A percentile compares a stretch with the other conserved stretches of the same genome.
These are phyloP conservation scores for Oxyura jamaicensis DNA, from an alignment of 2,113 vertebrate genomes.

Conservation along the genomic window DNA sequence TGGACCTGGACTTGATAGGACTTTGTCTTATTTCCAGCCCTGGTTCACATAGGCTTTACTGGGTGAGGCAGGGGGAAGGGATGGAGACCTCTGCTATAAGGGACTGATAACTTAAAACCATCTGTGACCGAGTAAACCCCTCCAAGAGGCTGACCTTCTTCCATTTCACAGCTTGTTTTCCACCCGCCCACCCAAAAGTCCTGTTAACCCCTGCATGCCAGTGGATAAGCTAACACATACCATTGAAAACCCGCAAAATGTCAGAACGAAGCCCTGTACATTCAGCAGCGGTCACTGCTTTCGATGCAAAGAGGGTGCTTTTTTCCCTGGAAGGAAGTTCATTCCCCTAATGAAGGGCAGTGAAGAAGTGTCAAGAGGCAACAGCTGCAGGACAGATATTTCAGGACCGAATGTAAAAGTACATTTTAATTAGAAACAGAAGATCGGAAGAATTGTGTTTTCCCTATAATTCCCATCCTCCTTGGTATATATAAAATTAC, in stretches of 20 bases:
- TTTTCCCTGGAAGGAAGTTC: background rate
- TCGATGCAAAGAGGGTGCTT: rapidly evolving
- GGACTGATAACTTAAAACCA: slow-evolving; percentile 19
- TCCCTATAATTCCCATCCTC: background rate
- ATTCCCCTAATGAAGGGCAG: background rate
- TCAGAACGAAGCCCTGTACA: rapidly evolving
- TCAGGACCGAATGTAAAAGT: background rate
- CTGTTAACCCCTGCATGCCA: slow-evolving; percentile 50
- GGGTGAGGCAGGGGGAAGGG: background rate
- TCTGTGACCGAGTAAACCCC: slow-evolving; percentile 26
- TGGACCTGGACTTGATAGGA: rapidly evolving
- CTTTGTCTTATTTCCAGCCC: background rate
- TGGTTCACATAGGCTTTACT: background rate
- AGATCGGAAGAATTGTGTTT: background rate
- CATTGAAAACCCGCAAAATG: background rate
- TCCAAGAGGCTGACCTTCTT: slow-evolving; percentile 37
- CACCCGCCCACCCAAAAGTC: slow-evolving; percentile 12
- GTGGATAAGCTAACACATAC: background rate
- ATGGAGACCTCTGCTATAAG: background rate
- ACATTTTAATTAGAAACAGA: background rate
- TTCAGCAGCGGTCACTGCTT: background rate
- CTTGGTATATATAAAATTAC: background rate
- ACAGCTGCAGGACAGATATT: background rate
- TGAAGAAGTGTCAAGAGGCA: background rate
- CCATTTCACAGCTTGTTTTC: slow-evolving; percentile 60